Conservation (phyloP, 2,797 vertebrate species). For the Gobio occitaniae region DNA sequence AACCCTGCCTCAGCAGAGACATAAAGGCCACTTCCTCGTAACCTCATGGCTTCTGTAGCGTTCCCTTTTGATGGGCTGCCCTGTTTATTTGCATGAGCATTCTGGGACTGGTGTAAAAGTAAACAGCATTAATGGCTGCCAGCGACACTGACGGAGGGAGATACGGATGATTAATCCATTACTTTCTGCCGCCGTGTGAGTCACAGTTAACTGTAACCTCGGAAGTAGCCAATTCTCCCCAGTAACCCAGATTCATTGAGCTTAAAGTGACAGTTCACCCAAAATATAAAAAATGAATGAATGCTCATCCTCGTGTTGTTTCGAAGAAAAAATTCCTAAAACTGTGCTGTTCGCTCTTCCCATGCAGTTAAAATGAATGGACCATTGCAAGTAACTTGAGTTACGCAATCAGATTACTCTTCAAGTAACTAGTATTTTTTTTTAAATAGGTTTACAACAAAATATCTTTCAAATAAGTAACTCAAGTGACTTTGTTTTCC, state of each 20-base stretch:
- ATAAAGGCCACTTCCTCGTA: constrained; percentile 83
- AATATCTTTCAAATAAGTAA: too few relatives aligned
- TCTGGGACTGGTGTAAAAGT: constrained; percentile 79
- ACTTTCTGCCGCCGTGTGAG: constrained; percentile 66
- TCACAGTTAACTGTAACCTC: constrained; percentile 18
- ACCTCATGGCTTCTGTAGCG: constrained; percentile 79
- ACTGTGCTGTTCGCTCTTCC: not conserved
- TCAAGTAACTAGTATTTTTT: too few relatives aligned
- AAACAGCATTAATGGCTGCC: constrained; percentile 79
- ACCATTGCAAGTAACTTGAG: too few relatives aligned
- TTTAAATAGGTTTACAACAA: too few relatives aligned
- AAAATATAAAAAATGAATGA: not conserved
- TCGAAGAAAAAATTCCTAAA: not conserved
- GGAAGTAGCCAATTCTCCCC: not conserved
- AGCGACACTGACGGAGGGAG: constrained; percentile 76
- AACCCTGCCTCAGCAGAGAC: constrained; percentile 79
- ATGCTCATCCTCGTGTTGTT: not conserved
- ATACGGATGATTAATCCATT: constrained; percentile 75
- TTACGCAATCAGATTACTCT: too few relatives aligned
- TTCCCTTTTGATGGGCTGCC: constrained; percentile 75
- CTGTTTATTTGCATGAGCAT: constrained; percentile 83
- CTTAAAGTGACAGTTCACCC: not conserved
- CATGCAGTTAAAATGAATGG: not conserved
- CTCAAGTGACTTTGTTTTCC: too few relatives aligned
- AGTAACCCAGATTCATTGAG: constrained; percentile 16